Conservation (phyloP, 1,140 invertebrate genomes). For the Copidosoma floridanum region DNA sequence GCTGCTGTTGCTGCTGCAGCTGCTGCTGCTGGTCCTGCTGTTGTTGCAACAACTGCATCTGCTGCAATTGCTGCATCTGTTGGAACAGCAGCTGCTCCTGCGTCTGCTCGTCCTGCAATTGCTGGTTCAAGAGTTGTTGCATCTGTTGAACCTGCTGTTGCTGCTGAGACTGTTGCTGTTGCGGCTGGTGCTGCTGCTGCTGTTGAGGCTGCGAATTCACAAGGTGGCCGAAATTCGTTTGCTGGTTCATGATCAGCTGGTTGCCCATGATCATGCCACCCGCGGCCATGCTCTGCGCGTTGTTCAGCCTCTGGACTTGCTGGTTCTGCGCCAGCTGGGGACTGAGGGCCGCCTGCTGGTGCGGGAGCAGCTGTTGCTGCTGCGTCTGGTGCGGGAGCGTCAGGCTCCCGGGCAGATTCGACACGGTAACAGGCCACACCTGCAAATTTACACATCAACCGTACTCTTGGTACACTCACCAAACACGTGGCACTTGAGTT, state of each 20-base stretch:
- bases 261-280: constrained; percentile 51
- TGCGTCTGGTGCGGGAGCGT: constrained; percentile 7
- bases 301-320: constrained; percentile 24
- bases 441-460: too few species aligned
- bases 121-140: constrained; percentile 33
- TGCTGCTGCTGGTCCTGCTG: constrained; percentile 52
- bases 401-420: constrained; percentile 33
- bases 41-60: constrained; percentile 36
- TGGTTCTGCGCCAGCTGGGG: constrained; percentile 5
- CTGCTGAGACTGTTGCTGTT: constrained; percentile 45
- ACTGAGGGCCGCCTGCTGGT: constrained; percentile 13
- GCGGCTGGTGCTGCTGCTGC: constrained; percentile 46
- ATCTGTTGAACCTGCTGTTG: constrained; percentile 38
- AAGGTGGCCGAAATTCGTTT: constrained; percentile 46
- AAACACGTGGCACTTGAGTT: too few species aligned
- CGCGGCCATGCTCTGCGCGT: constrained; percentile 45
- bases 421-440: constrained; percentile 52
- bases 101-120: constrained; percentile 38
- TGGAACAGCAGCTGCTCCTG: constrained; percentile 45
- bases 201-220: constrained; percentile 42
- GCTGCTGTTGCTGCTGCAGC: constrained; percentile 46
- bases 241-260: constrained; percentile 52
- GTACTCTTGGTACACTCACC: too few species aligned
- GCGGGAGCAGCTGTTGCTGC: constrained; percentile 12
- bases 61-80: constrained; percentile 40